Evolutionary conservation across 2,888 invertebrate genomes (phyloP), one percentile per base, ranked within the genome.

Genomic region (Catocala sponsa): DNA sequence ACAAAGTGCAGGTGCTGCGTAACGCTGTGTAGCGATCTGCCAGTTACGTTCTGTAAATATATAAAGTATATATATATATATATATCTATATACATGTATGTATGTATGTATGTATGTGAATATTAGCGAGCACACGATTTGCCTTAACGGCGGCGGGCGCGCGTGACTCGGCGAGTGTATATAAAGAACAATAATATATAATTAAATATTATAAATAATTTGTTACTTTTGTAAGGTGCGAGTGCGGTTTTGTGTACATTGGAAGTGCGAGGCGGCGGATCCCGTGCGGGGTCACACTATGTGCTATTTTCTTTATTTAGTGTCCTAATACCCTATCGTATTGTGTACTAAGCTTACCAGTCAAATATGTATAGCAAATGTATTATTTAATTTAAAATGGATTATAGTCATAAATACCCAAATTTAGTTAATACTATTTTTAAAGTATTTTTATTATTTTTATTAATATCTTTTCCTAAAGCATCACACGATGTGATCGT

Each of bases 361-460:
- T 94, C 94, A 92, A 91, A 85, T 92, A 89, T 94, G 91, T 91
- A 92, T 93, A 94, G 91, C 86, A 87, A 91, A 89, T 91, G 88
- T 88, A 89, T 89, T 89, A 90, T 89, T 92, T 93, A 91, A 92
- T 91, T 92, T 92, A 92, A 92, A 87, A 88, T 91, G 89, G 89
- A 90, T 91, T 91, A 91, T 94, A 94, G 94, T 94, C 94, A 94
- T 94, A 91, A 94, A 91, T 91, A 94, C 92, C 94, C 94, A 94
- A 94, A 94, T 94, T 94, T 94, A 94, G 94, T 92, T 92, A 90
- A 91, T 91, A 86, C 85, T 92, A 88, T 90, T 89, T 88, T 88
- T 88, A 85, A 86, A 83, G 80, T 85, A 82, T 84, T 85, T 87
- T 87, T 85, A 85, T 86, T 87, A 84, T 84, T 79, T 86, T 82